phyloP scores from a whole-genome alignment of 1,140 invertebrate species.

The Drosophila setifemur region DNA sequence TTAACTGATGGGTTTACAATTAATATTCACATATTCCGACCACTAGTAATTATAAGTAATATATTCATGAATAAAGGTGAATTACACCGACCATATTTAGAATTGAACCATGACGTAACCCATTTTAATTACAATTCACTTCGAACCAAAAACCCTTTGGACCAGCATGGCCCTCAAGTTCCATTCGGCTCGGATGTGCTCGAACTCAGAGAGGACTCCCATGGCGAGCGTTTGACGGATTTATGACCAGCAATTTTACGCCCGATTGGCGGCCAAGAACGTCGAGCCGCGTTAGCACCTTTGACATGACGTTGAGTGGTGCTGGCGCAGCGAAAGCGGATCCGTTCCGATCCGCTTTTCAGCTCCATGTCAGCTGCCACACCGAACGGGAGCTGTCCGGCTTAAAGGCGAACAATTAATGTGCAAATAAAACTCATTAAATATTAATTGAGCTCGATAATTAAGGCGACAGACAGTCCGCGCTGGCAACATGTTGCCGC shows the following conservation, averaged over 20 bases:
- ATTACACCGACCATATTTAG: too few relatives aligned
- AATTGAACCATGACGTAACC: not conserved
- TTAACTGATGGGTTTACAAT: too few relatives aligned
- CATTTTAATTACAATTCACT: not conserved
- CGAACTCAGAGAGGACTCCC: conserved; percentile 3
- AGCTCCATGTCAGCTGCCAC: conserved; percentile 6
- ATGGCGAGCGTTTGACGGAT: conserved; percentile 26
- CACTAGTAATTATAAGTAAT: too few relatives aligned
- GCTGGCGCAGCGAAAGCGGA: not conserved
- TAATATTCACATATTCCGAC: too few relatives aligned
- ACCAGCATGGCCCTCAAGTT: not conserved
- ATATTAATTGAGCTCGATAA: conserved; percentile 78
- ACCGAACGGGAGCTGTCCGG: not conserved
- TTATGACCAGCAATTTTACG: conserved; percentile 64
- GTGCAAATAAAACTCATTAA: conserved; percentile 74
- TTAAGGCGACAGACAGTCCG: conserved; percentile 25
- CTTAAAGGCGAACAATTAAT: conserved; percentile 66
- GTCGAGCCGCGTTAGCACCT: conserved; percentile 52
- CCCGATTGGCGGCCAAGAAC: conserved; percentile 35
- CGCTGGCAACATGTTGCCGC: conserved; percentile 34
- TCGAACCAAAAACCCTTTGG: not conserved
- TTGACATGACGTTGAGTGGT: conserved; percentile 27
- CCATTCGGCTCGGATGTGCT: not conserved
- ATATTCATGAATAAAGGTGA: too few relatives aligned
- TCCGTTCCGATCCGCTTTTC: too few relatives aligned